phyloP scores from a whole-genome alignment of 1,140 invertebrate species.

The Hyles euphorbiae region DNA sequence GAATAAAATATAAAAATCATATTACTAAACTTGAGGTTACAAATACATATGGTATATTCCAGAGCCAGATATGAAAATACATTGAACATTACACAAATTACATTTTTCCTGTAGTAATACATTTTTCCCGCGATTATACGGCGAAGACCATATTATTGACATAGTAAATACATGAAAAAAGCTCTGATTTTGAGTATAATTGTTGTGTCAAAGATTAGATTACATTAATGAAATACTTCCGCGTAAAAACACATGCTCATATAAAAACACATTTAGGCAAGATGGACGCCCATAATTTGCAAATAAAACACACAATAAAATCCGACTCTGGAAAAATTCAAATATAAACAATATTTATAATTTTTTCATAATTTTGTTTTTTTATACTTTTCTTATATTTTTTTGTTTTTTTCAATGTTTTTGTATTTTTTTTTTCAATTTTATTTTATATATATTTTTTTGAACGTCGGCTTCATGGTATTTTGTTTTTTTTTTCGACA shows the following conservation, averaged over 20 bases:
- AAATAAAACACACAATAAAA: conserved; percentile 27
- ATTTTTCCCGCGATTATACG: too few species aligned
- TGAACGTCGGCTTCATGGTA: too few species aligned
- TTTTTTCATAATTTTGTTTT: conserved; percentile 32
- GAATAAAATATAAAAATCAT: neutral
- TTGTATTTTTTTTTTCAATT: conserved; percentile 38
- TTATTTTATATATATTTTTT: conserved; percentile 21
- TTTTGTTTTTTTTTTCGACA: conserved; percentile 41
- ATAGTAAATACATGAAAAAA: too few species aligned
- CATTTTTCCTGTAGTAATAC: too few species aligned
- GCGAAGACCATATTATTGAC: too few species aligned
- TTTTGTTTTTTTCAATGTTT: conserved; percentile 34
- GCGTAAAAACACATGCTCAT: neutral
- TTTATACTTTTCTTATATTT: conserved; percentile 36
- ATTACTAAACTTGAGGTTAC: conserved; percentile 1
- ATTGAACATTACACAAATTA: too few species aligned
- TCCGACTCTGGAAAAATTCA: conserved; percentile 41
- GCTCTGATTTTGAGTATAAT: too few species aligned
- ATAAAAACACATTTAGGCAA: conserved; percentile 8
- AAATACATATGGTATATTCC: neutral
- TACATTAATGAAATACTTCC: too few species aligned
- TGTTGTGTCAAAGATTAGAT: too few species aligned
- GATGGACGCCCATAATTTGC: conserved; percentile 18
- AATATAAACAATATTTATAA: conserved; percentile 30
- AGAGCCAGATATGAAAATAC: conserved; percentile 1